Percentiles rank a stretch among this genome's conserved stretches.
Evolutionary conservation across 1,140 invertebrate species (phyloP).

Genomic region (Drosophila seguyi): DNA sequence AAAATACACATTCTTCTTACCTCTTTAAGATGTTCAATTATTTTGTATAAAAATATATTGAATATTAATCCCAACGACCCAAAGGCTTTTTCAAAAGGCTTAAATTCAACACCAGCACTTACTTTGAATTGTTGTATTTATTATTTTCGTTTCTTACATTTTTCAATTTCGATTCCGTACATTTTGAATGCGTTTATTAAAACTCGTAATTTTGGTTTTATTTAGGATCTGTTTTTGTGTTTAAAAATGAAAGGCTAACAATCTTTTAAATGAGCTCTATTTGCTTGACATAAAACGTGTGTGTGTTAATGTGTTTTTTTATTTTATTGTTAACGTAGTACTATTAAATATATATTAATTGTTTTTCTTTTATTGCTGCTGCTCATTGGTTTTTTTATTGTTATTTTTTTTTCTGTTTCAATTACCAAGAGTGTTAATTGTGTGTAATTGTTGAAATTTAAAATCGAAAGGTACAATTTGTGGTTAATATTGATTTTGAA

Average conservation of each 20-base stretch:
- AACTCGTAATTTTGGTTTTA: conserved; percentile 38
- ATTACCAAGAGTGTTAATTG: conserved; percentile 28
- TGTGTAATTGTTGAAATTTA: conserved; percentile 34
- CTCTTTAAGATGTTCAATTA: too few species aligned
- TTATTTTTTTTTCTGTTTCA: neutral
- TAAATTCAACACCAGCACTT: neutral
- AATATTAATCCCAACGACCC: too few species aligned
- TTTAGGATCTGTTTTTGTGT: conserved; percentile 44
- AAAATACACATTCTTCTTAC: too few species aligned
- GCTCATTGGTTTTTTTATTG: conserved; percentile 3
- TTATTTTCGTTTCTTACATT: conserved; percentile 38
- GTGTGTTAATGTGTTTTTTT: conserved; percentile 31
- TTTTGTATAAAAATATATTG: too few species aligned
- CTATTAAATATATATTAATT: conserved; percentile 47
- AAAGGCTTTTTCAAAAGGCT: too few species aligned
- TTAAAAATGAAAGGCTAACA: conserved; percentile 45
- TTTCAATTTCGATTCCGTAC: conserved; percentile 43
- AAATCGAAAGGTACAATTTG: conserved; percentile 59
- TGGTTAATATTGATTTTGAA: conserved; percentile 44
- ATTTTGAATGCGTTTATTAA: conserved; percentile 53
- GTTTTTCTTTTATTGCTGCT: conserved; percentile 32
- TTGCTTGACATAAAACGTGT: conserved; percentile 52
- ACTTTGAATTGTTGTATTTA: conserved; percentile 36
- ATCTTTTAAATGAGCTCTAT: conserved; percentile 50
- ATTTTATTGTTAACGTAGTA: conserved; percentile 42